Percentiles rank a stretch among this genome's conserved stretches.
Conservation (phyloP, 2,797 vertebrate species). For the Hydrolagus colliei region DNA sequence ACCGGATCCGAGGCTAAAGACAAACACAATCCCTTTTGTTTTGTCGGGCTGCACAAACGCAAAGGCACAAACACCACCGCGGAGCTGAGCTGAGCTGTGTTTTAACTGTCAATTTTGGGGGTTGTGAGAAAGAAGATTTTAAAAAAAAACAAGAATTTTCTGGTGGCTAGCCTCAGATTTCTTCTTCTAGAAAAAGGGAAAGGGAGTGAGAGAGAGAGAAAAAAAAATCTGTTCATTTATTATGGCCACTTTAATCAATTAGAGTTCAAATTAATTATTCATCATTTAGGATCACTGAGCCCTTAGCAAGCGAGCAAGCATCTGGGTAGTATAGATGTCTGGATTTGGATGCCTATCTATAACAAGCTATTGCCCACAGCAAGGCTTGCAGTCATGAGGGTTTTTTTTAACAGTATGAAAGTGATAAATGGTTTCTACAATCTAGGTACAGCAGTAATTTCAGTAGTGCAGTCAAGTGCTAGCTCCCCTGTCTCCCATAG, state of each 20-base stretch:
- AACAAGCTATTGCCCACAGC: slow-evolving; percentile 48
- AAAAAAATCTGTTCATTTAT: slow-evolving; percentile 59
- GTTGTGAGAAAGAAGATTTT: not conserved
- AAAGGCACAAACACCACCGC: not conserved
- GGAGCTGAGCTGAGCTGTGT: not conserved
- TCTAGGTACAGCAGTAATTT: slow-evolving; percentile 71
- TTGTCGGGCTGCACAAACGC: too few species aligned
- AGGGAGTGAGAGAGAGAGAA: slow-evolving; percentile 37
- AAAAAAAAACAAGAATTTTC: slow-evolving; percentile 26
- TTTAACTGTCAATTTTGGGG: slow-evolving; percentile 22
- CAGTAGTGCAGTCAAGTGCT: slow-evolving; percentile 69
- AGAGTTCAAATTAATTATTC: slow-evolving; percentile 67
- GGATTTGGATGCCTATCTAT: slow-evolving; percentile 47
- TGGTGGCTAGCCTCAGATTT: not conserved
- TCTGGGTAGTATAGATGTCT: slow-evolving; percentile 49
- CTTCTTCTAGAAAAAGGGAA: not conserved
- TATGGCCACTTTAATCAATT: slow-evolving; percentile 66
- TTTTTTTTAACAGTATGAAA: slow-evolving; percentile 57
- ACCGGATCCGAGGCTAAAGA: not conserved
- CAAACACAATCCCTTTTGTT: not conserved
- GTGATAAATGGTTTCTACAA: slow-evolving; percentile 70
- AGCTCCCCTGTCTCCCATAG: slow-evolving; percentile 59
- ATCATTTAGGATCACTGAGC: slow-evolving; percentile 63
- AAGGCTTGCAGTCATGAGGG: slow-evolving; percentile 55
- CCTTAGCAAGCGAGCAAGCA: slow-evolving; percentile 52